These are phyloP conservation scores for Austrolebias charrua DNA, from an alignment of 2,797 vertebrate genomes.

Conservation along the genomic window DNA sequence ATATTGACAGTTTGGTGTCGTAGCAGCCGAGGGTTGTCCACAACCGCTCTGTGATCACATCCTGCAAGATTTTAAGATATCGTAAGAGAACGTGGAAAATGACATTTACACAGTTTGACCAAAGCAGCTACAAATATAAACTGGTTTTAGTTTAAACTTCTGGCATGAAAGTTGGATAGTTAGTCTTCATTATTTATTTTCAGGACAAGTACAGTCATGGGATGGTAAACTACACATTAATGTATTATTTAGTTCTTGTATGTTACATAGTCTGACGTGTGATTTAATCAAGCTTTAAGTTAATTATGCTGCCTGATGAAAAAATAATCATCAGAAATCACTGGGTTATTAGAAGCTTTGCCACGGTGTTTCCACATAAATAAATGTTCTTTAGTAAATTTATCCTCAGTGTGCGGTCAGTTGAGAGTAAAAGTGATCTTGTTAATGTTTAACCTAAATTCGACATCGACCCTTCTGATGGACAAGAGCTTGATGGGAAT, in stretches of 20 bases:
- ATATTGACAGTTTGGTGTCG: too few species aligned
- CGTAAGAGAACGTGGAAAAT: too few species aligned
- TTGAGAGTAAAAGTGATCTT: constrained; percentile 18
- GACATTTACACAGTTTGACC: too few species aligned
- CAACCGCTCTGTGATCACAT: too few species aligned
- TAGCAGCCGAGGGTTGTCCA: too few species aligned
- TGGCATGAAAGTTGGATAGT: too few species aligned
- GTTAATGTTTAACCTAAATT: constrained; percentile 57
- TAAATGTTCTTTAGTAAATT: neutral
- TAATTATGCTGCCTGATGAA: constrained; percentile 40
- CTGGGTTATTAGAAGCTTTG: neutral
- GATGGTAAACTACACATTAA: neutral
- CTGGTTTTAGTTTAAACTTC: too few species aligned
- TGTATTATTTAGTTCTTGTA: too few species aligned
- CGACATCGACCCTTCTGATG: constrained; percentile 58
- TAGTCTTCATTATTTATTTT: neutral
- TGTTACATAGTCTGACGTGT: too few species aligned
- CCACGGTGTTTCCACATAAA: neutral
- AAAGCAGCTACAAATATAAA: too few species aligned
- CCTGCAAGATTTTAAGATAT: too few species aligned
- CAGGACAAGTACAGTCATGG: neutral
- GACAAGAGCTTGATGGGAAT: constrained; percentile 35
- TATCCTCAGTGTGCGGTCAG: neutral
- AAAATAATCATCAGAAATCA: constrained; percentile 13
- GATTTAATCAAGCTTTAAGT: constrained; percentile 1